Evolutionary conservation across 2,888 invertebrate species (phyloP), one percentile per base, ranked within the genome.

Genomic region (Yponomeuta evonymella): DNA sequence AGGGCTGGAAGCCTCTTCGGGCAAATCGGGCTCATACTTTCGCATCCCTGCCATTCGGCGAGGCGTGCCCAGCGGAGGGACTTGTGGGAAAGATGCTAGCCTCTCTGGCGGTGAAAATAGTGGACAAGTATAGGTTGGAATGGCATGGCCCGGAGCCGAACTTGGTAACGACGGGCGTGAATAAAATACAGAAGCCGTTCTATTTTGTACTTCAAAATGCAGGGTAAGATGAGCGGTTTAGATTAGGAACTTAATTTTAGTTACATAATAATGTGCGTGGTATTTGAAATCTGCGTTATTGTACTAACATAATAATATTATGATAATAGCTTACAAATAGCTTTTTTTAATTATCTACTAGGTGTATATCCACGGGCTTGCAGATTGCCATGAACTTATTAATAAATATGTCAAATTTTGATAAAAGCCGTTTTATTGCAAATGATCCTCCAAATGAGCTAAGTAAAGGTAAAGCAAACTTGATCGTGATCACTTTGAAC

Each of bases 131-230:
- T 72, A 81, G 92, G 33, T 73, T 92, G n/a, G 91, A 92, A 72
- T 92, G 91, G 91, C 92, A 92, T 71, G 91, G 91, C 0, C 86
- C 89, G 0, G 68, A 78, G 0, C 88, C 91, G 0, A 85, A 76
- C 10, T 77, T 87, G 70, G 78, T 80, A 0, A 87, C 87, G 0
- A 80, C 82, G 1, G 86, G 87, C 0, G 86, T 91, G 1, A 92
- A 91, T 70, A 86, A 85, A 72, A 74, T 92, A 0, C 86, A 89
- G 72, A 79, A 81, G 62, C 92, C 91, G 2, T 92, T 83, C 74
- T 91, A 86, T 67, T 91, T 91, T 72, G 92, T 91, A 0, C 72
- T 92, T 73, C 89, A 91, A 72, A 85, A 90, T 73, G 90, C 92
- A 71, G 81, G 83, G 70, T 86, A 65, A 15, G 4, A 23, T 69